Conservation (phyloP, 2,888 invertebrate genomes). For the Tenodera sinensis region DNA sequence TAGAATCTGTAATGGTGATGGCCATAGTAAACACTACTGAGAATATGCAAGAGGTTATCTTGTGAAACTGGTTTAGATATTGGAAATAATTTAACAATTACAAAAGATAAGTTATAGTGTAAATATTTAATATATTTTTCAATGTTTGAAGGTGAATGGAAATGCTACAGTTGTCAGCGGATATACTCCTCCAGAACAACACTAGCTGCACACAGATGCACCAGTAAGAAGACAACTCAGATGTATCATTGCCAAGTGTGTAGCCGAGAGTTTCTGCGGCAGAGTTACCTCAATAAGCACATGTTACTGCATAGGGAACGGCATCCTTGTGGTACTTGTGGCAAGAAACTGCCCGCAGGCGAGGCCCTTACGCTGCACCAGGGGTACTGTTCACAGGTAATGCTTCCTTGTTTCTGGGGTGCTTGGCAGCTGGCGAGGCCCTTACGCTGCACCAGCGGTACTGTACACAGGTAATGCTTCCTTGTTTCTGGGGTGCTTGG, state of each 20-base stretch:
- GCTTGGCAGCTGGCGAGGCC: too few species aligned
- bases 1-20: too few species aligned
- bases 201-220: constrained; percentile 36
- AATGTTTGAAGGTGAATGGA: constrained; percentile 33
- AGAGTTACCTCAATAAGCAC: constrained; percentile 35
- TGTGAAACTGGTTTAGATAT: too few species aligned
- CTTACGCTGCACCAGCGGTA: background rate
- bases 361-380: background rate
- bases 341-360: constrained; percentile 4
- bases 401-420: too few species aligned
- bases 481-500: constrained; percentile 37
- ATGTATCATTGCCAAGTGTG: constrained; percentile 33
- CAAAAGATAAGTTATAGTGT: too few species aligned
- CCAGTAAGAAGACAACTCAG: background rate
- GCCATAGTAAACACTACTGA: too few species aligned
- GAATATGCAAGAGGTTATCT: too few species aligned
- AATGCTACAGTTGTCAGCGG: constrained; percentile 41
- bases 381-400: constrained; percentile 3
- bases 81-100: too few species aligned
- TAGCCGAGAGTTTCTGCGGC: constrained; percentile 34
- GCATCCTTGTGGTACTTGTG: constrained; percentile 38
- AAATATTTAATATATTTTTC: too few species aligned
- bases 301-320: constrained; percentile 40
- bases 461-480: constrained; percentile 32
- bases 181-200: constrained; percentile 39